Conservation (phyloP, 2,113 vertebrate species). For the Nannospalax galili region DNA sequence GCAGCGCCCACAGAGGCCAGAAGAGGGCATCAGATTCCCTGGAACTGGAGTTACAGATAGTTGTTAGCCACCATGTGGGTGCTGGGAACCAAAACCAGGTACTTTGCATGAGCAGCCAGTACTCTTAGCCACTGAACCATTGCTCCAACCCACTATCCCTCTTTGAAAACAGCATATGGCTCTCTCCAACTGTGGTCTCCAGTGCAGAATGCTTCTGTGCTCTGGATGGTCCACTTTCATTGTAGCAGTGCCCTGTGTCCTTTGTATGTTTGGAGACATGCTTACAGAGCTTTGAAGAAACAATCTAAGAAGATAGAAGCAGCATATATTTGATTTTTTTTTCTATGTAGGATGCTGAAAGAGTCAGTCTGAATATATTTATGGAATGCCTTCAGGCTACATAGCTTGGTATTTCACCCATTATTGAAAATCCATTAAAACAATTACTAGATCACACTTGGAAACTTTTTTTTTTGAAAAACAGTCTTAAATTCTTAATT, state of each 20-base stretch:
- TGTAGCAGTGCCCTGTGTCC: neutral
- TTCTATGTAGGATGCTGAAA: constrained; percentile 3
- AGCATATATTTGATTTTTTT: neutral
- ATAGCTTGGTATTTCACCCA: constrained; percentile 44
- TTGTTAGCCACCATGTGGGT: too few species aligned
- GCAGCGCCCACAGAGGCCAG: too few species aligned
- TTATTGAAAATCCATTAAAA: constrained; percentile 75
- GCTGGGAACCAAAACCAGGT: too few species aligned
- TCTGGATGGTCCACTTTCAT: neutral
- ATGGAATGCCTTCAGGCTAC: constrained; percentile 33
- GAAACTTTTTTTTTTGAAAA: constrained; percentile 40
- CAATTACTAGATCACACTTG: constrained; percentile 63
- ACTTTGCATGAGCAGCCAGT: too few species aligned
- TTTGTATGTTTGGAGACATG: neutral
- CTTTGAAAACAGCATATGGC: neutral
- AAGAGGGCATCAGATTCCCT: too few species aligned
- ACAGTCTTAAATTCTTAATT: too few species aligned
- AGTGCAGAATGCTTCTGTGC: neutral
- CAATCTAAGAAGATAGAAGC: neutral
- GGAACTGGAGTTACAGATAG: too few species aligned
- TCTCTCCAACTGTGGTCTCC: neutral
- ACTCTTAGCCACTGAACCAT: too few species aligned
- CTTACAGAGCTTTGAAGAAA: neutral
- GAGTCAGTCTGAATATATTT: constrained; percentile 60
- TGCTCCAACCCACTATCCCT: too few species aligned